Evolutionary conservation across 1,140 invertebrate species (phyloP).

Genomic region (Lucilia sericata): DNA sequence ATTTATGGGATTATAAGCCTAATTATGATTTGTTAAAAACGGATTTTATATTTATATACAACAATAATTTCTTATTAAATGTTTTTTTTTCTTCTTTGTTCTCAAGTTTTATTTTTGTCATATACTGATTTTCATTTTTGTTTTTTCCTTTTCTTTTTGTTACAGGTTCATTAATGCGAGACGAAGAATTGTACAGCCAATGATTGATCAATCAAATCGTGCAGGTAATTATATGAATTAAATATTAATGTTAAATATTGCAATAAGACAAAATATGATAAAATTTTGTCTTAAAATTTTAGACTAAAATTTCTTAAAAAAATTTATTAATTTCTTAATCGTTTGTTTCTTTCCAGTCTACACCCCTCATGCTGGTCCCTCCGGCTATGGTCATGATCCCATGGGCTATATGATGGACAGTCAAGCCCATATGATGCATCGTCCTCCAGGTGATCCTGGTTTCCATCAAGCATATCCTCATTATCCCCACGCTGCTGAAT

Average conservation of each 20-base stretch:
- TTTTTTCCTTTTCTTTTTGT: slow-evolving; percentile 64
- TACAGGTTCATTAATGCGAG: slow-evolving; percentile 98
- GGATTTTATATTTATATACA: slow-evolving; percentile 22
- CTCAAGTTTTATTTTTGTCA: no score
- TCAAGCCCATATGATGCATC: slow-evolving; percentile 93
- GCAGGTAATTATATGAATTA: slow-evolving; percentile 79
- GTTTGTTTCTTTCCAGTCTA: slow-evolving; percentile 74
- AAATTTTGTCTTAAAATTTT: no score
- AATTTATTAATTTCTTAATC: slow-evolving; percentile 29
- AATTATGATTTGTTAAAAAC: slow-evolving; percentile 47
- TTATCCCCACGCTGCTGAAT: slow-evolving; percentile 84
- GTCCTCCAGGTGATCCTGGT: slow-evolving; percentile 88
- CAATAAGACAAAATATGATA: no score
- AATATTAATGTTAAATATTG: background rate
- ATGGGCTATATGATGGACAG: slow-evolving; percentile 99
- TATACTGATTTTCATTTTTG: background rate
- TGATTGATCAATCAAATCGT: slow-evolving; percentile 98
- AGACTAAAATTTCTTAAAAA: no score
- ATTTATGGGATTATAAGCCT: slow-evolving; percentile 42
- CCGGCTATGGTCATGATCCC: slow-evolving; percentile 94
- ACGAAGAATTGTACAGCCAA: slow-evolving; percentile 96
- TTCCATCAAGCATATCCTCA: slow-evolving; percentile 92
- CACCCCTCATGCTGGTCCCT: slow-evolving; percentile 89
- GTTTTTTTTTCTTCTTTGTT: slow-evolving; percentile 21
- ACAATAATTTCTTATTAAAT: slow-evolving; percentile 6